phyloP scores from a whole-genome alignment of 2,113 vertebrate species.

The Archilochus colubris region DNA sequence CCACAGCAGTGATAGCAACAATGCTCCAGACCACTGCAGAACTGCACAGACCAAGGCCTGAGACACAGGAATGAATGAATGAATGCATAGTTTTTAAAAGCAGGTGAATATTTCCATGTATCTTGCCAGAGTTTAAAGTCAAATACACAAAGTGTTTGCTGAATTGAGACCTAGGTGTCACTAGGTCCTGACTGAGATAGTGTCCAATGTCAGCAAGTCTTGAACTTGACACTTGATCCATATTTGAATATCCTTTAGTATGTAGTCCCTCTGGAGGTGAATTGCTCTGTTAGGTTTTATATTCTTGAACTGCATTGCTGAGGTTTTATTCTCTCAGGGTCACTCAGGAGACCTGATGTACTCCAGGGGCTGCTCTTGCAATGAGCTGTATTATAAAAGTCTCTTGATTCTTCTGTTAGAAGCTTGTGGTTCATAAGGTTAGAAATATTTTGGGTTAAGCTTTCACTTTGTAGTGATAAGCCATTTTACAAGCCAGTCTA shows the following conservation, averaged over 20 bases:
- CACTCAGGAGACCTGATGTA: neutral
- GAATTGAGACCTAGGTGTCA: neutral
- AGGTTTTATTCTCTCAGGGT: neutral
- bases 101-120: neutral
- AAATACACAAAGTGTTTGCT: neutral
- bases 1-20: neutral
- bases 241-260: neutral
- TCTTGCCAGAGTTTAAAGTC: neutral
- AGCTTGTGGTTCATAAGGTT: constrained; percentile 30
- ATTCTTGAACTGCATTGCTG: neutral
- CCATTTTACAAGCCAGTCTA: neutral
- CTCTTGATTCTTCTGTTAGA: neutral
- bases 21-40: neutral
- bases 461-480: constrained; percentile 1
- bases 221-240: neutral
- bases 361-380: neutral
- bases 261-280: neutral
- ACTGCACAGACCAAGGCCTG: neutral
- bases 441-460: neutral
- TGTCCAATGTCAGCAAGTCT: neutral
- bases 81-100: neutral
- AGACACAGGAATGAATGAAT: neutral
- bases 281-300: neutral
- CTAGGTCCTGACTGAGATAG: neutral
- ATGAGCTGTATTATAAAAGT: neutral